Base-by-base conservation (phyloP, 2,113 vertebrate species). In the Bujurquina vittata region DNA sequence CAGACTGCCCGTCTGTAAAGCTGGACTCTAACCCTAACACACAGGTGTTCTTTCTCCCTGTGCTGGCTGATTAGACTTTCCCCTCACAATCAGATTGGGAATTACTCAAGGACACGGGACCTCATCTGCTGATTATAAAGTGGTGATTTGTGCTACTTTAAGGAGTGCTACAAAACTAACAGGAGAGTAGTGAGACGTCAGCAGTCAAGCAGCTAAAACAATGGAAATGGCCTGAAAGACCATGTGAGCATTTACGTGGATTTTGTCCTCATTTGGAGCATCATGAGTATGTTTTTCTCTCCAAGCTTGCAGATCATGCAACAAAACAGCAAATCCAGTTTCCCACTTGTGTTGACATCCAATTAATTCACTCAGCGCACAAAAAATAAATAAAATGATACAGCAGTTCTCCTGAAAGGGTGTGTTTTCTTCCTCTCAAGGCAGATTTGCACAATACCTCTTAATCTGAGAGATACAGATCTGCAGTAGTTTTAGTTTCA, bases 1-100 rank as follows among this genome's bases (percentile, higher is more conserved):
- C 67, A 72, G 6, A n/a, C 46, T 72, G 67, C 67, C 67, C 67
- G 54, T 72, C 46, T 52, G n/a, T 54, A 33, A 72, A 72, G 52
- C 4, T 54, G 46, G 46, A 10, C 67, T 54, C 67, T 14, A 72
- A 54, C 67, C 26, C 46, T n/a, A 14, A n/a, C 1, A 0, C 26
- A 54, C 46, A 54, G 26, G 67, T 72, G 67, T 54, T 18, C 52
- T 54, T 31, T 54, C 46, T 72, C 67, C 67, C 46, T 31, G 46
- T 29, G 31, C 4, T 9, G 46, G 67, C 67, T 72, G 67, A 72
- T 72, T 72, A 72, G 67, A 54, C 67, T 54, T 54, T 52, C 17
- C 17, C 18, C 46, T 69, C 18, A 2, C 26, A 49, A 33, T 72
- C 26, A 54, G 67, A 0, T 14, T 72, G 67, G 18, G 67, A 72